Percentiles rank a stretch among this genome's conserved stretches.
These are phyloP conservation scores for Lordiphosa fenestrarum DNA, from an alignment of 2,888 invertebrate species.

Conservation along the genomic window DNA sequence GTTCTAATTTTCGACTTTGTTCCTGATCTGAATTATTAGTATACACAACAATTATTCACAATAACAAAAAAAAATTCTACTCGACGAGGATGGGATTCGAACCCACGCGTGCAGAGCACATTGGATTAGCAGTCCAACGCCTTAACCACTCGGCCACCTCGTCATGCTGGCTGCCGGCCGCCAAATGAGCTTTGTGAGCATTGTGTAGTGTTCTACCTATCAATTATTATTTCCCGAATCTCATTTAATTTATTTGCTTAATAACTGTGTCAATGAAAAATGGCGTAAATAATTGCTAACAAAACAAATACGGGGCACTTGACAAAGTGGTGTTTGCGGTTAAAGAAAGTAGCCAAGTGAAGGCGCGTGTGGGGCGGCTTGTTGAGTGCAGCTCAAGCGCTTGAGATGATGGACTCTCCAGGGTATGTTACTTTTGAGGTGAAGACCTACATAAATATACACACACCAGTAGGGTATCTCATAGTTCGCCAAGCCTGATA, in stretches of 20 bases:
- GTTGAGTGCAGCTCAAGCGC: conserved; percentile 23
- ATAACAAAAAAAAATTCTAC: background rate
- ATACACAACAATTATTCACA: too few relatives aligned
- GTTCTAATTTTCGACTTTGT: too few relatives aligned
- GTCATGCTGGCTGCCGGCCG: conserved; percentile 79
- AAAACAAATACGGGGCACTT: conserved; percentile 7
- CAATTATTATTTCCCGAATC: background rate
- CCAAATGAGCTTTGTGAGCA: background rate
- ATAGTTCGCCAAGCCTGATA: background rate
- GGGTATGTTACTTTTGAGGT: conserved; percentile 6
- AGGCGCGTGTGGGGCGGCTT: conserved; percentile 10
- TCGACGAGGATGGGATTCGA: conserved; percentile 91
- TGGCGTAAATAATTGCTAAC: conserved; percentile 19
- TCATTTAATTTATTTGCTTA: conserved; percentile 18
- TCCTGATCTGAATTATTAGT: too few relatives aligned
- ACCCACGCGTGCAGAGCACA: conserved; percentile 93
- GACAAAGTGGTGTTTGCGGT: conserved; percentile 28
- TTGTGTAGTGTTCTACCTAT: conserved; percentile 3
- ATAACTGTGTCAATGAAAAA: conserved; percentile 54
- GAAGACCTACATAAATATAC: too few relatives aligned
- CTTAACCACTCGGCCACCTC: conserved; percentile 94
- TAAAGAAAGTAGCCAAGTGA: conserved; percentile 49
- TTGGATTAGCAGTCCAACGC: conserved; percentile 87
- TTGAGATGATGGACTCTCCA: background rate
- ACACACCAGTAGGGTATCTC: too few relatives aligned